Base-by-base conservation (phyloP, 2,888 invertebrate genomes). In the Tetragnatha montana region DNA sequence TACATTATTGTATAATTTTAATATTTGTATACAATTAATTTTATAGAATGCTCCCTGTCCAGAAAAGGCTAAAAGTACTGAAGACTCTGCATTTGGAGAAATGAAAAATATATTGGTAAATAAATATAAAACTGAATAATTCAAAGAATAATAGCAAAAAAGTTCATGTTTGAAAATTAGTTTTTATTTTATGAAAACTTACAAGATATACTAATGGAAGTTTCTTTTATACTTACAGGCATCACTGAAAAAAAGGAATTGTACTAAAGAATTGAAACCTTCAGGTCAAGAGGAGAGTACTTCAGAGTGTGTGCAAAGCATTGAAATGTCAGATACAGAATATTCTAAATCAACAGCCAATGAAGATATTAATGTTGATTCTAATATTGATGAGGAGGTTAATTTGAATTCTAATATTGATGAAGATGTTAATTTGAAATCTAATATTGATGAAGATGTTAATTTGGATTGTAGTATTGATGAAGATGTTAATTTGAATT, bases 71-170 rank as follows among this genome's bases (percentile, higher is more conserved):
- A 73, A 21, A 19, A 19, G 21, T 22, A 8, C 8, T n/a, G 76
- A 76, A 50, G 81, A 75, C 14, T 69, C 81, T 68, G 87, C 87
- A 17, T 51, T 87, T 49, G 75, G 81, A 17, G 87, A 87, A 87
- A 87, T 87, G 87, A 75, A 87, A 69, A 87, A 50, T 69, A 87
- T 87, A 50, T 50, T 87, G 81, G 87, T 87, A 70, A 19, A 19
- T 6, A 21, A n/a, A 35, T 35, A 35, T 35, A 35, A 2, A 35
- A n/a, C n/a, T n/a, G n/a, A n/a, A n/a, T n/a, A n/a, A n/a, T n/a
- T n/a, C n/a, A n/a, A n/a, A n/a, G 35, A 35, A 35, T 1, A 35
- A 35, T 35, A 35, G 35, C 35, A 4, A 35, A 35, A 35, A 35
- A 35, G 35, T 35, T 35, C n/a, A 35, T 35, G 35, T 4, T 35